phyloP scores from a whole-genome alignment of 2,797 vertebrate genomes.

The Urocyon cinereoargenteus region DNA sequence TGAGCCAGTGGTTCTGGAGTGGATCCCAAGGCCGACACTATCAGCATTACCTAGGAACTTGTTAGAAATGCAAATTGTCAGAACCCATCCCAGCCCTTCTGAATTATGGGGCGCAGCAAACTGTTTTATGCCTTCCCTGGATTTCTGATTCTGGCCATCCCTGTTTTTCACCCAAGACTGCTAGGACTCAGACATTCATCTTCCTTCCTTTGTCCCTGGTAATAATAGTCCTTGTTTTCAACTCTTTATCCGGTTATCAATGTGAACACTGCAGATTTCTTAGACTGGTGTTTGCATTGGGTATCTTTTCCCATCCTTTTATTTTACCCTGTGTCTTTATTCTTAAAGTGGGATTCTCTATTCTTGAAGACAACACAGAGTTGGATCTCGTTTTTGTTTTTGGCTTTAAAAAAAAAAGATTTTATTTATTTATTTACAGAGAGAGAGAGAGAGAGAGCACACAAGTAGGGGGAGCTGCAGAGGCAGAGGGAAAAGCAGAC shows the following conservation, averaged over 20 bases:
- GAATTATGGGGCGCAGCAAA: neutral
- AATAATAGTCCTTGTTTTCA: neutral
- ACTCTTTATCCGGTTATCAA: neutral
- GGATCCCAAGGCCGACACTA: neutral
- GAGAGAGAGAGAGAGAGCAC: too few relatives aligned
- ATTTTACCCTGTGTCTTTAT: neutral
- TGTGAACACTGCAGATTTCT: neutral
- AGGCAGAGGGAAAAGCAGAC: too few relatives aligned
- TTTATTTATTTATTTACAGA: too few relatives aligned
- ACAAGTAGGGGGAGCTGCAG: too few relatives aligned
- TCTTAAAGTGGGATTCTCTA: neutral
- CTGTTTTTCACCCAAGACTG: neutral
- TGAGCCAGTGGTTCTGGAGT: neutral
- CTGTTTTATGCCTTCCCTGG: neutral
- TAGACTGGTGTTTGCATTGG: neutral
- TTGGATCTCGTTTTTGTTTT: neutral
- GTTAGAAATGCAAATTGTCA: neutral
- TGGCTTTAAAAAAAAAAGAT: too few relatives aligned
- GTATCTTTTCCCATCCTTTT: neutral
- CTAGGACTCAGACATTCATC: too few relatives aligned
- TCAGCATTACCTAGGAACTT: neutral
- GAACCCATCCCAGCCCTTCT: neutral
- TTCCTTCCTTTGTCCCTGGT: neutral
- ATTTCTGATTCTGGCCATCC: neutral
- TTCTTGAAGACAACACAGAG: neutral